Conservation (phyloP, 2,888 invertebrate genomes). For the Megamerina dolium region DNA sequence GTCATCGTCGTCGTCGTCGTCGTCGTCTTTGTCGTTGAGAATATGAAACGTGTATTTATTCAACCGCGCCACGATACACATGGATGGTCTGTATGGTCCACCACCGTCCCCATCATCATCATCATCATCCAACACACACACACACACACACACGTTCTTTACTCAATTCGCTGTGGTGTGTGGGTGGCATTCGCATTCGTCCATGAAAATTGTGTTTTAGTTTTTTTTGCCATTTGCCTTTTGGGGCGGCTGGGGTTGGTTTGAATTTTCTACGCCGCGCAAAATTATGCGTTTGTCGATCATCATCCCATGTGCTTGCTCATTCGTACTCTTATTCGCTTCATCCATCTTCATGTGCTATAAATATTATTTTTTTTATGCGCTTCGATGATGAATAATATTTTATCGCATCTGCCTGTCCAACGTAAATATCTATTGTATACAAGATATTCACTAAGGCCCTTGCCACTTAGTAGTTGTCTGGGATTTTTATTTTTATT, state of each 20-base stretch:
- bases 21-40: not conserved
- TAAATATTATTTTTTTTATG: conserved; percentile 15
- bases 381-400: conserved; percentile 17
- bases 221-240: not conserved
- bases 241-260: too few relatives aligned
- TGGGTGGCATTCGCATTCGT: conserved; percentile 9
- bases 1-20: too few relatives aligned
- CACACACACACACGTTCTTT: not conserved
- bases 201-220: conserved; percentile 13
- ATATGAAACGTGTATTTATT: conserved; percentile 11
- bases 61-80: conserved; percentile 15
- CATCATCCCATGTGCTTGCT: conserved; percentile 3
- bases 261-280: not conserved
- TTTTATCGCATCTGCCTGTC: conserved; percentile 12
- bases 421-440: too few relatives aligned
- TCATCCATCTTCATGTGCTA: conserved; percentile 5
- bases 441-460: too few relatives aligned
- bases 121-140: not conserved
- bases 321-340: too few relatives aligned
- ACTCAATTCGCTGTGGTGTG: not conserved
- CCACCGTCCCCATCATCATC: not conserved
- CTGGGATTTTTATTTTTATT: too few relatives aligned
- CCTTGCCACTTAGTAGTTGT: too few relatives aligned
- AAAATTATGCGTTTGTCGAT: not conserved
- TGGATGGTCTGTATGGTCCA: conserved; percentile 1